A percentile compares a stretch with the other conserved stretches of the same genome.
These are phyloP conservation scores for Florisuga fusca DNA, from an alignment of 2,797 vertebrate species.

Conservation along the genomic window DNA sequence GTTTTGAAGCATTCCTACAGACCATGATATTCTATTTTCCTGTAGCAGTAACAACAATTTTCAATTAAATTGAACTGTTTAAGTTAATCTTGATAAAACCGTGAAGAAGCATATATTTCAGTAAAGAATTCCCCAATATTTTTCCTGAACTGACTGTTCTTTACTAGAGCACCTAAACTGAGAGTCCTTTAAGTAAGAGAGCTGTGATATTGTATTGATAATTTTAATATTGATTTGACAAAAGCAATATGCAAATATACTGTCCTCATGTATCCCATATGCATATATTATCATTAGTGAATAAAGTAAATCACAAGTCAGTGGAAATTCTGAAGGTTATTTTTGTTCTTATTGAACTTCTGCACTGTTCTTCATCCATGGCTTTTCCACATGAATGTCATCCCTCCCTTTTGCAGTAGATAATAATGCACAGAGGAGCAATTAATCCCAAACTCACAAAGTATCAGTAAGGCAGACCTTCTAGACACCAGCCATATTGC, in stretches of 20 bases:
- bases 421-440: background rate
- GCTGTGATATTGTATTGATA: background rate
- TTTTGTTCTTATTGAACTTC: background rate
- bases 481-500: background rate
- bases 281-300: background rate
- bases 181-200: background rate
- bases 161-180: background rate
- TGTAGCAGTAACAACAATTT: background rate
- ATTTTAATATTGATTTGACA: background rate
- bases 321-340: background rate
- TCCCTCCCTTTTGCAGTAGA: background rate
- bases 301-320: background rate
- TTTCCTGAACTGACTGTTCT: background rate
- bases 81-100: background rate
- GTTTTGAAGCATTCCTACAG: background rate
- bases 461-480: background rate
- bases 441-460: background rate
- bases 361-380: background rate
- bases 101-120: background rate
- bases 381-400: background rate
- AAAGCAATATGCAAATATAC: background rate
- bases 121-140: background rate
- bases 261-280: background rate
- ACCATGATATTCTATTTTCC: background rate
- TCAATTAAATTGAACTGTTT: background rate